phyloP scores from a whole-genome alignment of 2,113 vertebrate species.

The Catharus fuscescens region DNA sequence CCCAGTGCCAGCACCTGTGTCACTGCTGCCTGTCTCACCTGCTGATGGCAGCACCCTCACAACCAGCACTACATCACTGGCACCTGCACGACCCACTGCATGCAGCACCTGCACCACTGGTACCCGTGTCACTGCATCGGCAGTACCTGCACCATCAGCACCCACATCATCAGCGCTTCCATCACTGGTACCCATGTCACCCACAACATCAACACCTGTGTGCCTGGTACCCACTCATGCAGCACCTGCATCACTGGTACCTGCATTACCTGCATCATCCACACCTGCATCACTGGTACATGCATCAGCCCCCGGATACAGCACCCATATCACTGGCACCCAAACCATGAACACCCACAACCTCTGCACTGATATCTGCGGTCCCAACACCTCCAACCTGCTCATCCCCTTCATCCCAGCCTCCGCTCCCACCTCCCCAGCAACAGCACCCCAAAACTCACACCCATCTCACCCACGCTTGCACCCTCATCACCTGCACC shows the following conservation, averaged over 20 bases:
- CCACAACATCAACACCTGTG: background rate
- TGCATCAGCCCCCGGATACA: background rate
- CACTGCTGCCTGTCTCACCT: background rate
- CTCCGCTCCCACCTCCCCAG: background rate
- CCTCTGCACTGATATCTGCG: background rate
- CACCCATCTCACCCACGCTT: background rate
- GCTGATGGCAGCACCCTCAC: background rate
- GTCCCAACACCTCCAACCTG: no score
- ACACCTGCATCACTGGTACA: background rate
- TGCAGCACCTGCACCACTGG: background rate
- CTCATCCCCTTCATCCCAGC: background rate
- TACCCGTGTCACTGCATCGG: background rate
- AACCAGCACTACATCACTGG: background rate
- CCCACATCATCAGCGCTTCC: background rate
- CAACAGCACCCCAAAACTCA: background rate
- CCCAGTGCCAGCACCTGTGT: background rate
- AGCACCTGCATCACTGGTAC: background rate
- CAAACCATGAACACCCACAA: background rate
- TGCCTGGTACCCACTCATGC: rapidly evolving
- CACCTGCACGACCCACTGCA: rapidly evolving
- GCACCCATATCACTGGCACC: background rate
- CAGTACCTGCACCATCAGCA: background rate
- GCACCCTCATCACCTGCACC: background rate
- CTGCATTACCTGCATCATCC: background rate
- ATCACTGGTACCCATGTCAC: background rate